Conservation (phyloP, 2,888 invertebrate genomes). For the Lasioglossum malachurum region DNA sequence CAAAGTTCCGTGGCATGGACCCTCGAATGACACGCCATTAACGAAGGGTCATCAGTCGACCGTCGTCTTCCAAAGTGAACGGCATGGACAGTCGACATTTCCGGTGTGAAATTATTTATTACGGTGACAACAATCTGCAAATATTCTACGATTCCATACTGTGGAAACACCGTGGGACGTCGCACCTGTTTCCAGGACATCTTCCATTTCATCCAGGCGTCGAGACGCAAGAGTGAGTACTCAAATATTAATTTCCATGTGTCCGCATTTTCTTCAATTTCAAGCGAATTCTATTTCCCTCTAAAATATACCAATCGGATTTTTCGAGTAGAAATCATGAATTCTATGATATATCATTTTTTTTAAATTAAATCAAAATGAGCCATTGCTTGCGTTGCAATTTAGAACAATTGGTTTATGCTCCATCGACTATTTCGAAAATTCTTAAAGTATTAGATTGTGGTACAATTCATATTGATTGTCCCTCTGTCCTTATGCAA, state of each 20-base stretch:
- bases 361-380: neutral
- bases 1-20: neutral
- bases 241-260: neutral
- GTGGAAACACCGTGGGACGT: neutral
- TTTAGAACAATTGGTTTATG: neutral
- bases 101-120: neutral
- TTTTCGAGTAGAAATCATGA: neutral
- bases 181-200: neutral
- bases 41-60: slow-evolving; percentile 17
- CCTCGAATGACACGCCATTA: neutral
- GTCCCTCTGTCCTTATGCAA: too few species aligned
- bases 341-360: neutral
- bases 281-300: neutral
- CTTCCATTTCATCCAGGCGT: neutral
- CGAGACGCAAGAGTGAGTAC: neutral
- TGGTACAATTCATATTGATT: neutral
- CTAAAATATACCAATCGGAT: neutral
- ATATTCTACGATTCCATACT: neutral
- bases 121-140: neutral
- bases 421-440: neutral
- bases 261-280: neutral
- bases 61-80: neutral
- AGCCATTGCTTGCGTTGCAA: too few species aligned
- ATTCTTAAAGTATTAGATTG: neutral
- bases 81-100: neutral